phyloP scores from a whole-genome alignment of 2,797 vertebrate genomes.

The Orientallactaga sibirica region DNA sequence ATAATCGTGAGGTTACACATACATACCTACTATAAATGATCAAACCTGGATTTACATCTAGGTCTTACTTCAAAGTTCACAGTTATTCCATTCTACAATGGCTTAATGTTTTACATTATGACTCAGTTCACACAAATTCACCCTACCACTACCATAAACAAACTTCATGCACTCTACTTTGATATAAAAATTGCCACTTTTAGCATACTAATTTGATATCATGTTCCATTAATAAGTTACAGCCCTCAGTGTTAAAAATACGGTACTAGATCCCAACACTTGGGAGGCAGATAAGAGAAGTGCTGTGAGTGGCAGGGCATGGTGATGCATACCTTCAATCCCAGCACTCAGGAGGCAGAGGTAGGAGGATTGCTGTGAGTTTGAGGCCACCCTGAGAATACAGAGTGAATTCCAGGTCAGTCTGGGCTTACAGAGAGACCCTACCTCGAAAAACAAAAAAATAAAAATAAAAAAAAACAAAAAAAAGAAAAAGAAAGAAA shows the following conservation, averaged over 20 bases:
- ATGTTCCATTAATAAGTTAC: conserved; percentile 23
- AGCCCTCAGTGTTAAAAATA: neutral
- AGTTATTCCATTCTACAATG: conserved; percentile 42
- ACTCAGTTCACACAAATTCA: conserved; percentile 47
- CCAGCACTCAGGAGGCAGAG: too few relatives aligned
- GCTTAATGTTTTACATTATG: neutral
- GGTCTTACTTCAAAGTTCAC: conserved; percentile 51
- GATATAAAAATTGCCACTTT: neutral
- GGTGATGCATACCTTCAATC: too few relatives aligned
- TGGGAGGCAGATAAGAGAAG: too few relatives aligned
- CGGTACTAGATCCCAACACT: too few relatives aligned
- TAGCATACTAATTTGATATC: neutral
- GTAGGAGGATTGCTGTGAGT: too few relatives aligned
- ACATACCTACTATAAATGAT: neutral
- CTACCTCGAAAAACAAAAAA: too few relatives aligned
- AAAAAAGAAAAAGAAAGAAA: too few relatives aligned
- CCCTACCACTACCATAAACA: neutral
- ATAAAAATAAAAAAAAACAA: too few relatives aligned
- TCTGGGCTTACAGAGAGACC: too few relatives aligned
- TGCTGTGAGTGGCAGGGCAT: too few relatives aligned
- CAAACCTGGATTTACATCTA: neutral
- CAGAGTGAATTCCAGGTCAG: too few relatives aligned
- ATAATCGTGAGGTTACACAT: neutral
- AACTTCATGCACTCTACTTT: conserved; percentile 7
- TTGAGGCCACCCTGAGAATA: too few relatives aligned